phyloP scores from a whole-genome alignment of 92 coral and sea anemone species.

The Porites evermanni region DNA sequence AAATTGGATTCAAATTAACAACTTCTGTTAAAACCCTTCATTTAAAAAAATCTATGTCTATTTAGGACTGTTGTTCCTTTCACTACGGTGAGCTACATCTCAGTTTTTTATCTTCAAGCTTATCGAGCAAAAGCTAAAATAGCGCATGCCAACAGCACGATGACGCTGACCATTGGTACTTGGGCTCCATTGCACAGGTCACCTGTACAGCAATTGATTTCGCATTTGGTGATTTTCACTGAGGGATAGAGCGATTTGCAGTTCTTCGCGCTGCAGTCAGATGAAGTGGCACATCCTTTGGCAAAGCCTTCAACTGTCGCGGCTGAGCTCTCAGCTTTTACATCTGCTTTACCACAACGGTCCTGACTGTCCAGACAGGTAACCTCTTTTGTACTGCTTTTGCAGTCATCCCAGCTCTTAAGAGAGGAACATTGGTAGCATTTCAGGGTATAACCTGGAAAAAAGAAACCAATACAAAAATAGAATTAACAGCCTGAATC shows the following conservation, averaged over 20 bases:
- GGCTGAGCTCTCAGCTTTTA: background rate
- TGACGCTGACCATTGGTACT: conserved; percentile 53
- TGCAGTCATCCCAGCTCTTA: conserved; percentile 6
- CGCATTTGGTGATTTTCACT: conserved; percentile 26
- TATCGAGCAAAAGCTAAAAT: conserved; percentile 32
- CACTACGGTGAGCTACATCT: too few species aligned
- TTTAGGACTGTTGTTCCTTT: too few species aligned
- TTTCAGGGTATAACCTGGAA: conserved; percentile 1
- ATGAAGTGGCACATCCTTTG: background rate
- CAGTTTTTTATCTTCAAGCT: too few species aligned
- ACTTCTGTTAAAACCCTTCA: too few species aligned
- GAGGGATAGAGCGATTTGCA: background rate
- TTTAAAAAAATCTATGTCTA: too few species aligned
- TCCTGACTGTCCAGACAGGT: conserved; percentile 1
- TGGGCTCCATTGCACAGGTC: conserved; percentile 47
- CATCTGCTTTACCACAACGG: background rate
- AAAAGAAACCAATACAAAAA: background rate
- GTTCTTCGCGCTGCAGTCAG: background rate
- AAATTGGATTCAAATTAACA: too few species aligned
- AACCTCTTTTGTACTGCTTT: background rate
- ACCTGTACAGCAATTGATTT: conserved; percentile 52
- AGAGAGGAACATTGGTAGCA: background rate
- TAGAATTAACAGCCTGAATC: too few species aligned
- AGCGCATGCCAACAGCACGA: conserved; percentile 52
- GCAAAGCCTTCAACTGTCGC: background rate